Percentiles rank a stretch among this genome's conserved stretches.
phyloP scores from a whole-genome alignment of 1,140 invertebrate genomes.

The Pogonomyrmex barbatus region DNA sequence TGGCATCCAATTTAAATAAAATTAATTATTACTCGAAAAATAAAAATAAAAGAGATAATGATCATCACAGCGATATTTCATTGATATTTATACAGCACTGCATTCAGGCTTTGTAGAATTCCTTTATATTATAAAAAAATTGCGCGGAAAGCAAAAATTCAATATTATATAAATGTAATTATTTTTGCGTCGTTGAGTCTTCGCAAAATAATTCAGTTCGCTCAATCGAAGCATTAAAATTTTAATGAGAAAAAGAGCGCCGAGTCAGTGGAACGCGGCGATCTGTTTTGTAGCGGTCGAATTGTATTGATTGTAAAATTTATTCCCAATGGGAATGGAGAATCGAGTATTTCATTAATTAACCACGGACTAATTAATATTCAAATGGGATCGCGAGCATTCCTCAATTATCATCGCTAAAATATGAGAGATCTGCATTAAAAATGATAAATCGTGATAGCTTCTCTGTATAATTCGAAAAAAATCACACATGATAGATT shows the following conservation, averaged over 20 bases:
- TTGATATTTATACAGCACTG: background rate
- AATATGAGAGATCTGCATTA: conserved; percentile 56
- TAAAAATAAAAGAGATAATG: background rate
- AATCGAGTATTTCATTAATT: conserved; percentile 60
- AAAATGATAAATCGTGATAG: conserved; percentile 39
- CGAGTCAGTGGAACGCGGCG: conserved; percentile 8
- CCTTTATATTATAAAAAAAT: background rate
- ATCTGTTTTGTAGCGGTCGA: conserved; percentile 42
- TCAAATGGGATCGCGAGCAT: conserved; percentile 40
- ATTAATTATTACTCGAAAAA: conserved; percentile 16
- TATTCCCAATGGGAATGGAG: conserved; percentile 42
- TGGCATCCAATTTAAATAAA: background rate
- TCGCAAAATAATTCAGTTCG: conserved; percentile 50
- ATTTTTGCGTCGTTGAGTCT: conserved; percentile 36
- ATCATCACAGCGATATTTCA: background rate
- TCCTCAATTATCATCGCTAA: conserved; percentile 45
- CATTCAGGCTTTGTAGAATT: background rate
- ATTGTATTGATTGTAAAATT: conserved; percentile 60
- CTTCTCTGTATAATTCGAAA: conserved; percentile 33
- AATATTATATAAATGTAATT: conserved; percentile 33
- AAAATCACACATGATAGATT: conserved; percentile 24
- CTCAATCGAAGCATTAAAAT: conserved; percentile 52
- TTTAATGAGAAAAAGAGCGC: conserved; percentile 47
- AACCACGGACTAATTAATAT: conserved; percentile 52
- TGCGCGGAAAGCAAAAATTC: conserved; percentile 1